phyloP scores from a whole-genome alignment of 2,797 vertebrate genomes.

The Sus cebifrons region DNA sequence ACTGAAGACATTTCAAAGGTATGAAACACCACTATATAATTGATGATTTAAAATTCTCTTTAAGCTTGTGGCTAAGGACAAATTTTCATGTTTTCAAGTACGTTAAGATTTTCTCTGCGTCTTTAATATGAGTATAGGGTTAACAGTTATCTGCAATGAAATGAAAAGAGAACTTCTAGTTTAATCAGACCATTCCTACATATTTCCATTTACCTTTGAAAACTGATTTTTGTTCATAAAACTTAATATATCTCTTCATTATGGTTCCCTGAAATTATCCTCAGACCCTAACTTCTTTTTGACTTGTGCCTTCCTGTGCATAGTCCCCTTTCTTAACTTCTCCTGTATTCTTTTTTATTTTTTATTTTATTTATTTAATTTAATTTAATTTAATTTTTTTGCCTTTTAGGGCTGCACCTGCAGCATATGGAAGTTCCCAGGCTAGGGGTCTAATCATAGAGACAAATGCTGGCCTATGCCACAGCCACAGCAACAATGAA shows the following conservation, averaged over 20 bases:
- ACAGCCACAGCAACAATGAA: no score
- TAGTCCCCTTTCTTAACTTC: background rate
- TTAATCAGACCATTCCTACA: background rate
- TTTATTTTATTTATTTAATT: no score
- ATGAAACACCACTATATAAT: background rate
- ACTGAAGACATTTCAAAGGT: constrained; percentile 14
- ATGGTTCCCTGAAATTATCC: background rate
- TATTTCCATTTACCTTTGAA: background rate
- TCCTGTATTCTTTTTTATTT: no score
- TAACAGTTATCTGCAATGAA: background rate
- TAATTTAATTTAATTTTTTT: no score
- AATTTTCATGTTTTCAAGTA: background rate
- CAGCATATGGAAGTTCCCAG: no score
- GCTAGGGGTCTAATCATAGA: no score
- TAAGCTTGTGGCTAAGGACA: background rate
- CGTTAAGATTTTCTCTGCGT: background rate
- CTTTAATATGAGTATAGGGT: background rate
- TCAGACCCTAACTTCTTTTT: background rate
- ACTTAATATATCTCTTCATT: background rate
- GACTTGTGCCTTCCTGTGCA: background rate
- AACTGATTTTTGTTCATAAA: constrained; percentile 38
- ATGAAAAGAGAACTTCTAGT: constrained; percentile 17
- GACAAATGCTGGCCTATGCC: no score
- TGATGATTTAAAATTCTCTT: constrained; percentile 3
- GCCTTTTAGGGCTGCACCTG: no score